Conservation (phyloP, 2,113 vertebrate genomes). For the Menura novaehollandiae region DNA sequence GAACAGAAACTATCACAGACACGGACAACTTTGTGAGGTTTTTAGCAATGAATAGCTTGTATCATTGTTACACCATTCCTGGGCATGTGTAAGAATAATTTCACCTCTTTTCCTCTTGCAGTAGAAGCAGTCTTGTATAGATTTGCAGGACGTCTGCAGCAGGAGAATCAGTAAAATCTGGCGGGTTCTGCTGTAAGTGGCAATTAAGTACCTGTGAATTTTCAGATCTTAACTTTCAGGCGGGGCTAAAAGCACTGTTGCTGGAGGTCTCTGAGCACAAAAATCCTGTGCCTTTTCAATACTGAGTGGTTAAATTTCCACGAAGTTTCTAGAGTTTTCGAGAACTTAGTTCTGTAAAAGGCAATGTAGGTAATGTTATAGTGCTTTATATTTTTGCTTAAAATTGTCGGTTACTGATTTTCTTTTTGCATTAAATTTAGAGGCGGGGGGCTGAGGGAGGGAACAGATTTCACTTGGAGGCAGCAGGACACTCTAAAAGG, state of each 20-base stretch:
- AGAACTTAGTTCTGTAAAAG: slow-evolving; percentile 48
- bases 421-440: slow-evolving; percentile 35
- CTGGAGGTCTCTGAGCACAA: slow-evolving; percentile 52
- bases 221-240: not conserved
- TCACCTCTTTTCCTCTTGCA: slow-evolving; percentile 12
- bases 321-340: slow-evolving; percentile 56
- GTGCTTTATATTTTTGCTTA: slow-evolving; percentile 70
- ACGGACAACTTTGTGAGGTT: slow-evolving; percentile 37
- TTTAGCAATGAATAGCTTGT: slow-evolving; percentile 59
- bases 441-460: not conserved
- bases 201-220: slow-evolving; percentile 9
- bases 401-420: slow-evolving; percentile 39
- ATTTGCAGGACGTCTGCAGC: not conserved
- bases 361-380: slow-evolving; percentile 56
- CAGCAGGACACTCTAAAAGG: slow-evolving; percentile 23
- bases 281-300: slow-evolving; percentile 73
- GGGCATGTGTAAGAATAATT: slow-evolving; percentile 46
- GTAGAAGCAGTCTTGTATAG: slow-evolving; percentile 4
- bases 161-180: slow-evolving; percentile 42
- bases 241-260: not conserved
- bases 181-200: slow-evolving; percentile 43
- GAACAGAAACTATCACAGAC: slow-evolving; percentile 34
- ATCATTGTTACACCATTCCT: slow-evolving; percentile 27
- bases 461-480: slow-evolving; percentile 20
- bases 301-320: slow-evolving; percentile 46